Evolutionary conservation across 2,888 invertebrate species (phyloP), one percentile per base, ranked within the genome.

Genomic region (Dasypolia templi): DNA sequence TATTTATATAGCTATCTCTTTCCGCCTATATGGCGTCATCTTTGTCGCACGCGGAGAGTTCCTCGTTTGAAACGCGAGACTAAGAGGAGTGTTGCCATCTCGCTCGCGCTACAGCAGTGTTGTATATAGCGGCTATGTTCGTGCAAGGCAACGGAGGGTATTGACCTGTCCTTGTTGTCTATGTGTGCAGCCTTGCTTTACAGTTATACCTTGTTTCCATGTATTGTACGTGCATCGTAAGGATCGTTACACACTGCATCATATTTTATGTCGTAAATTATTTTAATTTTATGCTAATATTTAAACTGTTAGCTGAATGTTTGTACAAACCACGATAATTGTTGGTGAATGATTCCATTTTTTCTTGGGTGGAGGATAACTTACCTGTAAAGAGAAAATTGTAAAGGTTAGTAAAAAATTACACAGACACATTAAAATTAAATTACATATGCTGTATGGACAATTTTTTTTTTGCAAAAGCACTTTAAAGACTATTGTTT

Each of bases 101-200:
- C 90, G 82, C 86, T 96, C 89, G 83, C 89, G 78, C 93, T 67
- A 88, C 79, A 56, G 72, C 68, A 79, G 71, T 80, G 75, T 80
- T 75, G 86, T 89, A 89, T 95, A 92, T 89, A 69, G 88, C 89
- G 80, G 87, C 91, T 90, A 89, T 92, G 89, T 90, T 94, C 93
- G 91, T 92, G 94, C 96, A 96, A 96, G 96, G 96, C 95, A 95
- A 96, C 94, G 84, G 93, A 95, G 96, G 94, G 94, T 96, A 93
- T 95, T 96, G 96, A 96, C 96, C 96, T 96, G 96, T 96, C 96
- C 96, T 96, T 96, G 96, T 93, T 96, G 89, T 77, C 89, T 79
- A 87, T 93, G 96, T 96, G 96, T 96, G 96, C 94, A 96, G 95
- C 96, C 96, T 96, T 96, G 95, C 95, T 94, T 93, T 95, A 95